Evolutionary conservation across 2,888 invertebrate genomes (phyloP), one percentile per base, ranked within the genome.

Genomic region (Buathra laborator): DNA sequence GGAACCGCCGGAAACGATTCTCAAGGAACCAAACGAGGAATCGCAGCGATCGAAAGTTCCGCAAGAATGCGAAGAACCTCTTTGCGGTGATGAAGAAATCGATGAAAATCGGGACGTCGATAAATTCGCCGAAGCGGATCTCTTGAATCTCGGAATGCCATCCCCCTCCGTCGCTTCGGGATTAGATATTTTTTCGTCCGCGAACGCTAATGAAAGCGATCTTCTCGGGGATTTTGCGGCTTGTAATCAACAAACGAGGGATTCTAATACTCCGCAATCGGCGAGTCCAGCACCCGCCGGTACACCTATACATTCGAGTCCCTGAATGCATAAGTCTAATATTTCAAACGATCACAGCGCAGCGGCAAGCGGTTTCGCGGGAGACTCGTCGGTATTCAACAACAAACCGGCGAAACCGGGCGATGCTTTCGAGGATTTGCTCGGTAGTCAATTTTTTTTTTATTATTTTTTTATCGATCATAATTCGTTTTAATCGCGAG

Each of bases 231-330:
- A 90, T 19, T 93, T 94, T 64, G 89, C 92, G 24, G 87, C 90
- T 48, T 93, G 92, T 76, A 77, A 88, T 71, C 88, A 89, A 67
- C 89, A 90, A 56, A 84, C 86, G 0, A 90, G 91, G 16, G 94
- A 94, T 48, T 93, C 94, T 0, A 93, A 91, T 85, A 93, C 93
- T 51, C 92, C 93, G 3, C 93, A 93, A 79, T 93, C 94, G 2
- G 87, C n/a, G n/a, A n/a, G n/a, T n/a, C n/a, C n/a, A n/a, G n/a
- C n/a, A n/a, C n/a, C n/a, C n/a, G n/a, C n/a, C n/a, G n/a, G n/a
- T n/a, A n/a, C n/a, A n/a, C n/a, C n/a, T n/a, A n/a, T n/a, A n/a
- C n/a, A n/a, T n/a, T n/a, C n/a, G n/a, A n/a, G n/a, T n/a, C n/a
- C n/a, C n/a, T n/a, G n/a, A n/a, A n/a, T n/a, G n/a, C n/a, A n/a